These are phyloP conservation scores for Piprites chloris DNA, from an alignment of 2,113 vertebrate species.

Conservation along the genomic window DNA sequence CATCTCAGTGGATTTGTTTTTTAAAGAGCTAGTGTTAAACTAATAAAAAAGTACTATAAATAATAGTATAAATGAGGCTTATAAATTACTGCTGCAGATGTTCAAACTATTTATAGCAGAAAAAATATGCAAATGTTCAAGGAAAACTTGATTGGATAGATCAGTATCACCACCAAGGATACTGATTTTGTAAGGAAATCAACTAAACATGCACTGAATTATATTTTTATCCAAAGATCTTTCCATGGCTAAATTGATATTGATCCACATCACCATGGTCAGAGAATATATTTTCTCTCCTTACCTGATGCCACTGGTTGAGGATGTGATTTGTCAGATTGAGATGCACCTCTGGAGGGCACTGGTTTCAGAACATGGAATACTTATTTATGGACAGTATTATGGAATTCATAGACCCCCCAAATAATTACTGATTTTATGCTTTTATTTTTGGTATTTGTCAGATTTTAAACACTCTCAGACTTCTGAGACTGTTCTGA, in stretches of 20 bases:
- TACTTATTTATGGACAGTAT: not conserved
- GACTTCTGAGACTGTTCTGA: not conserved
- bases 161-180: slow-evolving; percentile 9
- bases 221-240: slow-evolving; percentile 8
- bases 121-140: slow-evolving; percentile 52
- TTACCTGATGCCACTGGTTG: not conserved
- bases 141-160: slow-evolving; percentile 47
- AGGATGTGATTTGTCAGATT: not conserved
- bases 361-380: not conserved
- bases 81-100: slow-evolving; percentile 47
- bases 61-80: slow-evolving; percentile 2
- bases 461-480: not conserved
- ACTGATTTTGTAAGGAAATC: slow-evolving; percentile 38
- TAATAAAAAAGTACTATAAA: slow-evolving; percentile 43
- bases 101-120: slow-evolving; percentile 56
- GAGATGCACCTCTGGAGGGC: not conserved
- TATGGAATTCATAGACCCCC: not conserved
- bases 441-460: not conserved
- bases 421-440: not conserved
- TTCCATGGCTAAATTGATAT: not conserved
- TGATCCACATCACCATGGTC: not conserved
- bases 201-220: slow-evolving; percentile 5
- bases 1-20: not conserved
- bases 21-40: not conserved
- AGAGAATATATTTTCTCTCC: not conserved